Evolutionary conservation across 2,888 invertebrate species (phyloP).

Genomic region (Pseudococcus jackbeardsleyi): DNA sequence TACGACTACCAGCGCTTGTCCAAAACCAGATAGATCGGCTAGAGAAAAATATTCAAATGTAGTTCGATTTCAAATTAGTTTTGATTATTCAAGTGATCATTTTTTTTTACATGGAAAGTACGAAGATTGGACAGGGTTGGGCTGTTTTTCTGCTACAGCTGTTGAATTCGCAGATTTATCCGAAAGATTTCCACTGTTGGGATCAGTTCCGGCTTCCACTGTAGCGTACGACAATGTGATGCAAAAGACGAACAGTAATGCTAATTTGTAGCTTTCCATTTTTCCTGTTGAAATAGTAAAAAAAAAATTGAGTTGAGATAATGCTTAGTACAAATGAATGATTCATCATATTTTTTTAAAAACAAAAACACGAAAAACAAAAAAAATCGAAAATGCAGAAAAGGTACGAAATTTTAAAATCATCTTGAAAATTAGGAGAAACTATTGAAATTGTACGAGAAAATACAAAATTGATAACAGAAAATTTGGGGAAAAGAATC

Average conservation of each 20-base stretch:
- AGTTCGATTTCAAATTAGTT: background rate
- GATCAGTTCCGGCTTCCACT: background rate
- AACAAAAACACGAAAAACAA: too few species aligned
- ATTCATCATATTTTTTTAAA: too few species aligned
- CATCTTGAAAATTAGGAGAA: too few species aligned
- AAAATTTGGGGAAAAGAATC: too few species aligned
- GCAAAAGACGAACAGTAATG: background rate
- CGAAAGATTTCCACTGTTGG: background rate
- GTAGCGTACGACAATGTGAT: constrained; percentile 11
- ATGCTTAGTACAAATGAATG: background rate
- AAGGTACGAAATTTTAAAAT: too few species aligned
- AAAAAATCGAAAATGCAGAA: too few species aligned
- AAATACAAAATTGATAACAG: too few species aligned
- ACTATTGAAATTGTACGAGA: too few species aligned
- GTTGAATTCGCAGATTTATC: constrained; percentile 14
- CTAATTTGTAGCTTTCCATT: background rate
- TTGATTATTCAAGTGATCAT: background rate
- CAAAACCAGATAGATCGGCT: constrained; percentile 29
- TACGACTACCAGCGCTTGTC: constrained; percentile 42
- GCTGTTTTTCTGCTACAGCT: background rate
- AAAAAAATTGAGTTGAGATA: too few species aligned
- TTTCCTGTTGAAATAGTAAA: background rate
- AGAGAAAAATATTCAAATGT: background rate
- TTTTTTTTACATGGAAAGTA: background rate
- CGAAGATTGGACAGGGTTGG: background rate